Base-by-base conservation (phyloP, 2,888 invertebrate species). In the Prostheceraeus crozeri region DNA sequence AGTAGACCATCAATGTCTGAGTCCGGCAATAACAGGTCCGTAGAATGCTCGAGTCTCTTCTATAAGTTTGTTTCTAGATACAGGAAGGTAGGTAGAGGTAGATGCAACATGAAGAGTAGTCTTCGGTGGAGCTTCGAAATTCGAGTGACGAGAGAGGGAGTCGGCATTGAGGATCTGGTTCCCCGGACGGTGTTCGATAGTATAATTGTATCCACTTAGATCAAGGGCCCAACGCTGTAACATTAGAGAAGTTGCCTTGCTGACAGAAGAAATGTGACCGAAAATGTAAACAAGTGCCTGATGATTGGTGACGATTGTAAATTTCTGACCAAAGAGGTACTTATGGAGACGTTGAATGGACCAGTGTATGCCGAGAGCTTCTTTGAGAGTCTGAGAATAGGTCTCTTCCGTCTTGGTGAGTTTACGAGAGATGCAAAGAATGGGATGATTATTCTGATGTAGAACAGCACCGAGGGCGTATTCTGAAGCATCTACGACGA, bases 301-400 rank as follows among this genome's bases (percentile, higher is more conserved):
- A n/a, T 40, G 40, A 40, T 40, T 23, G 8, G 40, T 40, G 40
- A 40, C 10, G 6, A 40, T 6, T 6, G 8, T 40, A 14, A 40
- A 40, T 14, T 40, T 40, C 21, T 40, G 40, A 14, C 21, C 21
- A 40, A 40, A 40, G 21, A 40, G 14, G 16, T 19, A 40, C 21
- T 40, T 40, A n/a, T 40, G 40, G 6, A 40, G 40, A 16, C 40
- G 14, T 14, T 40, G 14, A 14, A 40, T 40, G 40, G 19, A 40
- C 40, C 8, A 4, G n/a, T n/a, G n/a, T n/a, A n/a, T n/a, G n/a
- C n/a, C n/a, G n/a, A n/a, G 21, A 40, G 40, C 8, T 40, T 40
- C 40, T 40, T 40, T 40, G 19, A 16, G 40, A 40, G 40, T 40
- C 14, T 40, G 40, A 8, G n/a, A 33, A n/a, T 40, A 40, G 8